A percentile compares a stretch with the other conserved stretches of the same genome.
Evolutionary conservation across 2,113 vertebrate genomes (phyloP).

Genomic region (Capra hircus): DNA sequence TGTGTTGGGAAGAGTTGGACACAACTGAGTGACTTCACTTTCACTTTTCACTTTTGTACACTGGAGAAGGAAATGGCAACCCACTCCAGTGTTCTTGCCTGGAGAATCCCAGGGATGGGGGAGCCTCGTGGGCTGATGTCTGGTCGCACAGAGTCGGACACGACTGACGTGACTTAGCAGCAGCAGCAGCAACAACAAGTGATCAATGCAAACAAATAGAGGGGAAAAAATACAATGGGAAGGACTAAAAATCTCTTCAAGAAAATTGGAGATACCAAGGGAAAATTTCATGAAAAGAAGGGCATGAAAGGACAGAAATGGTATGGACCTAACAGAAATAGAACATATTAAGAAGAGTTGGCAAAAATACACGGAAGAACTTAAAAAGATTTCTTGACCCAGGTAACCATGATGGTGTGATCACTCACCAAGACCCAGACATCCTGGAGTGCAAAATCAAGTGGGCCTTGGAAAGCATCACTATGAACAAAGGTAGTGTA

Average conservation of each 20-base stretch:
- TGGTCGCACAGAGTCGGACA: no score
- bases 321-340: background rate
- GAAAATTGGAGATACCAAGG: background rate
- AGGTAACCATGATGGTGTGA: background rate
- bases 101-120: no score
- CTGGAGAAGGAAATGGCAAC: no score
- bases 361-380: background rate
- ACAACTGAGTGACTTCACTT: no score
- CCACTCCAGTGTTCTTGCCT: no score
- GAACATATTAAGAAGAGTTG: background rate
- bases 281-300: background rate
- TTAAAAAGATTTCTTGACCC: background rate
- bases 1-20: no score
- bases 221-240: background rate
- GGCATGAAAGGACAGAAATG: background rate
- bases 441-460: background rate
- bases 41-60: no score
- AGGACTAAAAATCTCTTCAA: background rate
- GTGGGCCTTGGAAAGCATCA: background rate
- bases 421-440: background rate
- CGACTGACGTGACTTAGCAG: fast-evolving
- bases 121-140: no score
- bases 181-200: background rate
- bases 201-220: background rate
- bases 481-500: background rate